Evolutionary conservation across 1,140 invertebrate genomes (phyloP).

Genomic region (Eulimnadia texana): DNA sequence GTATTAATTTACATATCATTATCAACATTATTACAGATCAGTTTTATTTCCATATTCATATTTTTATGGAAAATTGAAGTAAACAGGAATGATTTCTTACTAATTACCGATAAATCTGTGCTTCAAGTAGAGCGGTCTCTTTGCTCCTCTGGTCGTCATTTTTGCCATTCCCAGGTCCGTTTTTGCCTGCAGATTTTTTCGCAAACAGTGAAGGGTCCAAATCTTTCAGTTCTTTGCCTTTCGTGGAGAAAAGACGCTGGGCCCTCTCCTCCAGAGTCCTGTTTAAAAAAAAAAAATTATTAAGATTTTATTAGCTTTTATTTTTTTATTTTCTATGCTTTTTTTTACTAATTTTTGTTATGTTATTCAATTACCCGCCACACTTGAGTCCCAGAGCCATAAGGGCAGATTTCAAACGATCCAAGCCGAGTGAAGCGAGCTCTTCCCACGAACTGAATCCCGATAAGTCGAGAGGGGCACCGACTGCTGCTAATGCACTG

Average conservation of each 20-base stretch:
- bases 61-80: too few species aligned
- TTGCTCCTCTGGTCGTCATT: conserved; percentile 52
- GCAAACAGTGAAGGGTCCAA: conserved; percentile 81
- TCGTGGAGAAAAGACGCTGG: conserved; percentile 85
- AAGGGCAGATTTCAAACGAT: conserved; percentile 91
- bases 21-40: too few species aligned
- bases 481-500: conserved; percentile 77
- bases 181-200: conserved; percentile 52
- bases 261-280: conserved; percentile 90
- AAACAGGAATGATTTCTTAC: too few species aligned
- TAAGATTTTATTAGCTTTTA: conserved; percentile 8
- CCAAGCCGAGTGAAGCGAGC: conserved; percentile 84
- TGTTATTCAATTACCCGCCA: conserved; percentile 71
- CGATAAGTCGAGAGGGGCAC: conserved; percentile 89
- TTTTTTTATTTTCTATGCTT: neutral
- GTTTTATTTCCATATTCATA: too few species aligned
- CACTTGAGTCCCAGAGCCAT: conserved; percentile 97
- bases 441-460: conserved; percentile 95
- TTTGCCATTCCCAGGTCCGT: conserved; percentile 42
- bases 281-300: conserved; percentile 22
- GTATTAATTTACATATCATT: neutral
- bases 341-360: too few species aligned
- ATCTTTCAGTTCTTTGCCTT: conserved; percentile 68
- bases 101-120: conserved; percentile 61
- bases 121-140: conserved; percentile 71